Conservation (phyloP, 2,888 invertebrate species). For the Caenorhabditis virilis region DNA sequence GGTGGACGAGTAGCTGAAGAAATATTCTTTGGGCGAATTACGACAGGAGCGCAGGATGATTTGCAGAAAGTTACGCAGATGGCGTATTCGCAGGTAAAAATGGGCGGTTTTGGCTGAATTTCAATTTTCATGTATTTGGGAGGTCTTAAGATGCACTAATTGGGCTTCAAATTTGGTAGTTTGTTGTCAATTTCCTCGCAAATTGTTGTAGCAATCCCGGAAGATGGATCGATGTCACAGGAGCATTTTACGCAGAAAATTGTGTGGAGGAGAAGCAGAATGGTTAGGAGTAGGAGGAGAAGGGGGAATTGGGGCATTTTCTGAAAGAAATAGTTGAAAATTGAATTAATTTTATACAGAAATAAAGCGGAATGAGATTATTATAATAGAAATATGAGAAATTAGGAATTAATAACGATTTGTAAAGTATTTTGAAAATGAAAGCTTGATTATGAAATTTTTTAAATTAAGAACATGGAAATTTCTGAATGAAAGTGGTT, state of each 20-base stretch:
- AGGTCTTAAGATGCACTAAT: too few relatives aligned
- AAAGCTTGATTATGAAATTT: too few relatives aligned
- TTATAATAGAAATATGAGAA: too few relatives aligned
- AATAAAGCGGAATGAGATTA: too few relatives aligned
- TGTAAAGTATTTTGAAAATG: too few relatives aligned
- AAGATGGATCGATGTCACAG: slow-evolving; percentile 22
- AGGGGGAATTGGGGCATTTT: background rate
- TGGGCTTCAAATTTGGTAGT: background rate
- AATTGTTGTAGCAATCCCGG: slow-evolving; percentile 28
- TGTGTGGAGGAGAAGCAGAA: background rate
- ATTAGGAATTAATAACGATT: too few relatives aligned
- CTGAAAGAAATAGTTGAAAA: background rate
- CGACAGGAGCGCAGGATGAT: slow-evolving; percentile 98
- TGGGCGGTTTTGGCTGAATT: too few relatives aligned
- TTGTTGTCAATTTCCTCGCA: slow-evolving; percentile 19
- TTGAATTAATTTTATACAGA: too few relatives aligned
- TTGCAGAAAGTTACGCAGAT: slow-evolving; percentile 95
- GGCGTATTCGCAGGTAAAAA: slow-evolving; percentile 87
- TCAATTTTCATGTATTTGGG: too few relatives aligned
- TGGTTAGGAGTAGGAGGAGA: slow-evolving; percentile 3
- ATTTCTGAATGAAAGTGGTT: too few relatives aligned
- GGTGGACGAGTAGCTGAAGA: slow-evolving; percentile 82
- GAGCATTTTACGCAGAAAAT: slow-evolving; percentile 13
- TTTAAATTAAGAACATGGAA: too few relatives aligned
- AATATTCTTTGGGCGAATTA: slow-evolving; percentile 89